Evolutionary conservation across 2,888 invertebrate genomes (phyloP).

Genomic region (Dryobotodes eremita): DNA sequence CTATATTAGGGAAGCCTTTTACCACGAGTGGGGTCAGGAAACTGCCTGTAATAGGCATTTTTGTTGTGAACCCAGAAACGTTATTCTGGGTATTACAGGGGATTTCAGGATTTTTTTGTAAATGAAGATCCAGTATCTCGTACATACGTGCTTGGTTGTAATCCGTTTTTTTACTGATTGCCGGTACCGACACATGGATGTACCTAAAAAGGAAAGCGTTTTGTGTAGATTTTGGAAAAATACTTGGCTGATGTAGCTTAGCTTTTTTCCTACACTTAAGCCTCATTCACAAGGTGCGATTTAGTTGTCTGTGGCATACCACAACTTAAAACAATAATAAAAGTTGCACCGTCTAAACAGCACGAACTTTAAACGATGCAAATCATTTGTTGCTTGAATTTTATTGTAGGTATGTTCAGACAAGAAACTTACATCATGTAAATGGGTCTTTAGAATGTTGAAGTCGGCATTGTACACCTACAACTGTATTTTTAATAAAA

Average conservation of each 20-base stretch:
- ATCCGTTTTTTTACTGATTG: conserved; percentile 16
- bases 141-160: conserved; percentile 31
- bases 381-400: neutral
- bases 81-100: conserved; percentile 31
- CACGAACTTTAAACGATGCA: too few species aligned
- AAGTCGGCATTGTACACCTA: neutral
- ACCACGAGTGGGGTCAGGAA: conserved; percentile 64
- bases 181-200: too few species aligned
- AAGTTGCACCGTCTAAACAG: too few species aligned
- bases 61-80: conserved; percentile 56
- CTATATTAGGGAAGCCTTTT: conserved; percentile 70
- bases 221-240: neutral
- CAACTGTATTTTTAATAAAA: neutral
- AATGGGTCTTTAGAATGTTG: neutral
- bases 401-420: neutral
- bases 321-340: neutral
- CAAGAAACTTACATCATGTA: too few species aligned
- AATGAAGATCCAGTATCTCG: conserved; percentile 4
- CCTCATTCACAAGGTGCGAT: too few species aligned
- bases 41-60: conserved; percentile 67
- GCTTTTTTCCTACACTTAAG: neutral
- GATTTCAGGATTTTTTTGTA: conserved; percentile 22
- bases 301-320: neutral
- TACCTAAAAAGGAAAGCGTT: neutral
- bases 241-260: neutral